Base-by-base conservation (phyloP, 2,113 vertebrate species). In the Psittacula cyanocephala region DNA sequence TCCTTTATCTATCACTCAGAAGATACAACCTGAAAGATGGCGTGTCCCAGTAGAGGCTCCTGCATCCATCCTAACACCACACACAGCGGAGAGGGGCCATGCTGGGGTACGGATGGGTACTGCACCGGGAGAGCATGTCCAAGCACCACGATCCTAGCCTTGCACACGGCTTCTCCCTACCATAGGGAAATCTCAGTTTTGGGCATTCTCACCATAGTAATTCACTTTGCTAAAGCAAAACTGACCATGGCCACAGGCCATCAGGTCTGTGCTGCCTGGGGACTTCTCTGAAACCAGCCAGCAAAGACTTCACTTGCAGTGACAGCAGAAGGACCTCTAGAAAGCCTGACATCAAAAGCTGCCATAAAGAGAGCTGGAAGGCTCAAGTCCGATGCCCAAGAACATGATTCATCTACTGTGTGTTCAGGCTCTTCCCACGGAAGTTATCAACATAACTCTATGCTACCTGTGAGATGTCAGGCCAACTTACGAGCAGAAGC, bases 21-120 rank as follows among this genome's bases (percentile, higher is more conserved):
- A 94, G 67, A 91, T n/a, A 55, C 28, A 43, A 22, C 9, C 52
- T 13, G 59, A 91, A 78, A 83, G 57, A n/a, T 33, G 28, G 37
- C 3, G 17, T 33, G n/a, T 37, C 23, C n/a, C 37, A 43, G 74
- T 70, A 31, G 13, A 3, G n/a, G n/a, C 59, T 82, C 49, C 53
- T 12, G 3, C 9, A 6, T 41, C 49, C 8, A 5, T 57, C 2
- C 1, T 46, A 72, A 44, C 3, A 5, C 41, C 23, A 31, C 18
- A 6, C 17, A 11, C 14, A 1, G 25, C 37, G 7, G 6, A 74
- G 17, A 62, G 23, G 6, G 55, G 22, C 43, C 7, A 7, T 8
- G 1, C 16, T 17, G 64, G 16, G 62, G 41, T 44, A 47, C 0
- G 3, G 11, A 3, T 9, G 33, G 55, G 8, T 3, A 12, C 68